Percentiles rank a stretch among this genome's conserved stretches.
Evolutionary conservation across 1,140 invertebrate genomes (phyloP).

Genomic region (Temnothorax curvispinosus): DNA sequence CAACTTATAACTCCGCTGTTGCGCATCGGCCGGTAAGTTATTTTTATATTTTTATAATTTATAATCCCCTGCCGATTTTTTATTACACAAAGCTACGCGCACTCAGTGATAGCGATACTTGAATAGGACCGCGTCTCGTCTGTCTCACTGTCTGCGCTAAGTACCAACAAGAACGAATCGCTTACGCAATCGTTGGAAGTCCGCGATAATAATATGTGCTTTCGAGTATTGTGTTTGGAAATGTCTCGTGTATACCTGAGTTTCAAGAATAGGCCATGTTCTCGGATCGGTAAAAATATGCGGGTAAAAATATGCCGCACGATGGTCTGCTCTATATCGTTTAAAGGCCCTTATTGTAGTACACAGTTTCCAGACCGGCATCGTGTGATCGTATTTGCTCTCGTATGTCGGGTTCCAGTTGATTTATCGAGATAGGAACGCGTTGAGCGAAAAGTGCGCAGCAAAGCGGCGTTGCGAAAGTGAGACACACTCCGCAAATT

Average conservation of each 20-base stretch:
- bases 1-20: too few relatives aligned
- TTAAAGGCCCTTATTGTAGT: conserved; percentile 89
- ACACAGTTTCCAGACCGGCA: conserved; percentile 84
- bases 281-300: neutral
- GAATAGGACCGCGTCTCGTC: too few relatives aligned
- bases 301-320: too few relatives aligned
- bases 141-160: neutral
- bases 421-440: conserved; percentile 87
- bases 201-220: neutral
- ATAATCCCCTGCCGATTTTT: too few relatives aligned
- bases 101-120: too few relatives aligned
- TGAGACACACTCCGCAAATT: conserved; percentile 91
- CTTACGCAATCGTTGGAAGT: neutral
- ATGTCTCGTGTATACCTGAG: conserved; percentile 46
- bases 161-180: neutral
- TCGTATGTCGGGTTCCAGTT: conserved; percentile 87
- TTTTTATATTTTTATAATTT: too few relatives aligned
- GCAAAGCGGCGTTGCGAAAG: conserved; percentile 93
- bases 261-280: neutral
- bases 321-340: neutral
- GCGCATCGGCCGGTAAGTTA: too few relatives aligned
- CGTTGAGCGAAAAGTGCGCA: conserved; percentile 93
- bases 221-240: conserved; percentile 1
- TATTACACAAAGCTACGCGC: too few relatives aligned
- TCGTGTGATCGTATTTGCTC: conserved; percentile 84